Base-by-base conservation (phyloP, 2,113 vertebrate genomes). In the Pionites leucogaster region DNA sequence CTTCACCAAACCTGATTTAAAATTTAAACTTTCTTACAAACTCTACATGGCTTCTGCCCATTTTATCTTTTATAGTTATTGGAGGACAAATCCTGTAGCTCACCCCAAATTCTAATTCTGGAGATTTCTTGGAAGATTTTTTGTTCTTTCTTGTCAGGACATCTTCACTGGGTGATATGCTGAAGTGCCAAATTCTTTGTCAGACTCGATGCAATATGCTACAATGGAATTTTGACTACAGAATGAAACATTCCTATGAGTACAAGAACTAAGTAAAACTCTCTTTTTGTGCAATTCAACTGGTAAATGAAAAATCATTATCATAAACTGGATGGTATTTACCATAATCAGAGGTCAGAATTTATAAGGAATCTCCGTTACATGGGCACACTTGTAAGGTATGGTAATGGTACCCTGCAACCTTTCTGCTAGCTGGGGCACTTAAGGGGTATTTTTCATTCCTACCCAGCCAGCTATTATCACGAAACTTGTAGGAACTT, bases 1-100 rank as follows among this genome's bases (percentile, higher is more conserved):
- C 19, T 76, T 90, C 42, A 35, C 29, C 1, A 0, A 82, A 81
- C 4, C 7, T 0, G 0, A 46, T 60, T 64, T 71, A 71, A 82
- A 39, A 18, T 76, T 82, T 46, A 79, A 70, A 70, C 2, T 49
- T 85, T n/a, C 39, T 71, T 19, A 64, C 14, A 85, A 87, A 78
- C 11, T 53, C 50, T 17, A 50, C 31, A 4, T 50, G 23, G 23
- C 31, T 92, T 85, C 79, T 84, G 49, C 9, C 49, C 75, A 23
- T 55, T 74, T 75, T 82, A 53, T 85, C 50, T 49, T 49, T 24
- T 27, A 31, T 3, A 50, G 15, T 42, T 72, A 46, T 4, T 50
- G 35, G 67, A 79, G 33, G 50, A 28, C 18, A 59, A 60, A 76
- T 42, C 27, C 55, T 87, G 24, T 70, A 1, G 18, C 41, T 53